These are phyloP conservation scores for Ochlodes sylvanus DNA, from an alignment of 2,888 invertebrate species.

Conservation along the genomic window DNA sequence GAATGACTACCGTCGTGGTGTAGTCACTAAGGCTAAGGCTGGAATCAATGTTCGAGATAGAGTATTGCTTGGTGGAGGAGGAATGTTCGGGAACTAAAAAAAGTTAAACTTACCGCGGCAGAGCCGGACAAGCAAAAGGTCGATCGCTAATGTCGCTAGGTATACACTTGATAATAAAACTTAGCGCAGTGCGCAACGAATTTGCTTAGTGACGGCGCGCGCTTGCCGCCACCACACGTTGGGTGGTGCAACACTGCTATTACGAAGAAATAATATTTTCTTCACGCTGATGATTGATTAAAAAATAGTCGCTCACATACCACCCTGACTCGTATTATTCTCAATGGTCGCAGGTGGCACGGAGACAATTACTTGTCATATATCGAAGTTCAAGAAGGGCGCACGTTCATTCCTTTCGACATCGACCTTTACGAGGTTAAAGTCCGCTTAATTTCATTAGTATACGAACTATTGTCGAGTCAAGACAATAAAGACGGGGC, in stretches of 20 bases:
- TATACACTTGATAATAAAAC: neutral
- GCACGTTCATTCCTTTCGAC: no score
- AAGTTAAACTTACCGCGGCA: neutral
- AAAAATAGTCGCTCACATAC: neutral
- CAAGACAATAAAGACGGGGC: no score
- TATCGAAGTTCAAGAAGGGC: no score
- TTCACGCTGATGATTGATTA: neutral
- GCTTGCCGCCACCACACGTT: neutral
- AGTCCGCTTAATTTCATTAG: no score
- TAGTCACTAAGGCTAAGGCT: no score
- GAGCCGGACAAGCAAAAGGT: neutral
- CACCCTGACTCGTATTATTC: neutral
- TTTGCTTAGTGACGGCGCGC: neutral
- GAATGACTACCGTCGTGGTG: no score
- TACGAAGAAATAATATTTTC: neutral
- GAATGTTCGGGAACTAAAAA: neutral
- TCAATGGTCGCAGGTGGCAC: neutral
- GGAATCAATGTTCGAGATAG: no score
- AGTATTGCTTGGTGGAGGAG: no score
- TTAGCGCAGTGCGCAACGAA: slow-evolving; percentile 11
- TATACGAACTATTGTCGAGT: no score
- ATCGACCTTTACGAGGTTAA: no score
- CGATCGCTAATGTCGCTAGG: neutral
- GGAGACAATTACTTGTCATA: neutral
- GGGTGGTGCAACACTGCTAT: slow-evolving; percentile 1